Base-by-base conservation (phyloP, 2,113 vertebrate species). In the Piaya cayana region DNA sequence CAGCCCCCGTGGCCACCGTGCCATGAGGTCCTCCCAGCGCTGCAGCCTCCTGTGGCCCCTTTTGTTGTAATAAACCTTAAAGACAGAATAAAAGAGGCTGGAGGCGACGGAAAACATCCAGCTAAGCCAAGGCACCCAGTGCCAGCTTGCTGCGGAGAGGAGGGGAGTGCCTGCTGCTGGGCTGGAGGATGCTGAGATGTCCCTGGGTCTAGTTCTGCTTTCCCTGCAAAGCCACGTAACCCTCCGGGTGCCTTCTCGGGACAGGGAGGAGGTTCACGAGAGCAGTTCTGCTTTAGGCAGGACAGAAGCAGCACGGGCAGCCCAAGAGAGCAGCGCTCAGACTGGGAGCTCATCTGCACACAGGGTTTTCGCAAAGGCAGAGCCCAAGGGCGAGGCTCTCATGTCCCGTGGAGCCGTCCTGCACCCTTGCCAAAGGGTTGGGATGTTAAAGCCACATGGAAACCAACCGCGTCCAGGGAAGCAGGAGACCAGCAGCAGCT, bases 81-180 rank as follows among this genome's bases (percentile, higher is more conserved):
- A 78, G 39, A 22, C 10, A 23, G 0, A 9, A 67, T 19, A 56
- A 71, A 79, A 5, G 32, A 55, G 52, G 29, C 37, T 77, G 77
- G 29, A 81, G 52, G 42, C 1, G 13, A 30, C 20, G 59, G 45
- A 42, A 30, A 67, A 58, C 3, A 1, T 15, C 36, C 65, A 63
- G 55, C 64, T 55, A 32, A 81, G 47, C 50, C 76, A 59, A 58
- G 36, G 81, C 37, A 67, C 37, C 4, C 5, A 0, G 11, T 5
- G 62, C 0, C 13, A 1, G 16, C 65, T n/a, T 5, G 3, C 50
- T 45, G 18, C 0, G 5, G 50, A 1, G 12, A 59, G 52, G n/a
- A 70, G n/a, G 12, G 42, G 27, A 64, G 37, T 17, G 42, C 74
- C 8, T 0, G 1, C 36, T 29, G 59, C 12, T 6, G 37, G 25